Conservation (phyloP, 2,113 vertebrate genomes). For the Muntiacus muntjak region DNA sequence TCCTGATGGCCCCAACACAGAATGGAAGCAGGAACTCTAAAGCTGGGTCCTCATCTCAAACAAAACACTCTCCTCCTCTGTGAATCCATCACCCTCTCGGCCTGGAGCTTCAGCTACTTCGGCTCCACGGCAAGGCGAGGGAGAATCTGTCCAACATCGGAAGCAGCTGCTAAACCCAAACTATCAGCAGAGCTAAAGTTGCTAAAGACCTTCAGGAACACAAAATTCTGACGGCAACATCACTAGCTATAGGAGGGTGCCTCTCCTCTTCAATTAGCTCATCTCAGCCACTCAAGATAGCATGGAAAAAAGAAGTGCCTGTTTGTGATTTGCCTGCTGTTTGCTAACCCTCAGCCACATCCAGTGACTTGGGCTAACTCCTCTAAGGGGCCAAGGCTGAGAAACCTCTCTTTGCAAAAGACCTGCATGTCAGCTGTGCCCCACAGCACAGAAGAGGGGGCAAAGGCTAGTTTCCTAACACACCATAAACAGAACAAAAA, state of each 20-base stretch:
- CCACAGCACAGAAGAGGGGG: neutral
- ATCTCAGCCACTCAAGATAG: neutral
- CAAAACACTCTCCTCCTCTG: neutral
- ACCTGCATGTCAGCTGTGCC: neutral
- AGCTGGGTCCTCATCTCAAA: neutral
- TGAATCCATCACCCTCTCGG: neutral
- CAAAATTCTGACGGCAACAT: neutral
- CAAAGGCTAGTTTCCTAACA: conserved; percentile 6
- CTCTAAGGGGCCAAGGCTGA: neutral
- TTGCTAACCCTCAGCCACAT: neutral
- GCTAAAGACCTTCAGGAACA: conserved; percentile 1
- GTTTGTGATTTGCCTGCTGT: neutral
- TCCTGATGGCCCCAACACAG: neutral
- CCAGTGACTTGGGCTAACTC: neutral
- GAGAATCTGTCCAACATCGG: neutral
- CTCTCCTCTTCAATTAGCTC: neutral
- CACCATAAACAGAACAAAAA: neutral
- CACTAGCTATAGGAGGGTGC: neutral
- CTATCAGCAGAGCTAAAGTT: neutral
- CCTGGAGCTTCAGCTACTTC: neutral
- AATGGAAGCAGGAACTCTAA: conserved; percentile 5
- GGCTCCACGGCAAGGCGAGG: neutral
- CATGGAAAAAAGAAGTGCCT: neutral
- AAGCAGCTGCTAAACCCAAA: conserved; percentile 16
- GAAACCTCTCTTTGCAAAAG: neutral